Percentiles rank a stretch among this genome's conserved stretches.
Conservation (phyloP, 2,888 invertebrate species). For the Chrysomela aeneicollis region DNA sequence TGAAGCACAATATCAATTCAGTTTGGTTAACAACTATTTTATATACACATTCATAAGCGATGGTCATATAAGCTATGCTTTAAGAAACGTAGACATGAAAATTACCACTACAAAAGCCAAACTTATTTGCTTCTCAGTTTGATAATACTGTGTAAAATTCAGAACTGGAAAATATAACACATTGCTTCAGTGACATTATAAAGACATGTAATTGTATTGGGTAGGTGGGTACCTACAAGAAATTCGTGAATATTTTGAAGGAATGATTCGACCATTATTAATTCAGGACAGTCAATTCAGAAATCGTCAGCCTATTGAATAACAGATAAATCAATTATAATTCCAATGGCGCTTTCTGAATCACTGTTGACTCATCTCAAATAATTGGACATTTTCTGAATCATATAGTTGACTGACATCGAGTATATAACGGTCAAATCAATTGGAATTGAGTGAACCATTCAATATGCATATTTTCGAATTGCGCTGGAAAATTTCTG, state of each 20-base stretch:
- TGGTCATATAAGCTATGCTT: neutral
- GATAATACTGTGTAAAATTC: neutral
- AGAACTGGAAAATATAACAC: neutral
- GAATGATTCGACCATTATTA: too few species aligned
- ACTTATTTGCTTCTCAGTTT: neutral
- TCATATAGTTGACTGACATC: too few species aligned
- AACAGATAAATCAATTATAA: too few species aligned
- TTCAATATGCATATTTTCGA: neutral
- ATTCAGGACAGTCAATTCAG: too few species aligned
- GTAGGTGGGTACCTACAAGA: too few species aligned
- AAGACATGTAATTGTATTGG: too few species aligned
- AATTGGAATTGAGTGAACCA: neutral
- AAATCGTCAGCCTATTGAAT: too few species aligned
- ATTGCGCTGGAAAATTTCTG: constrained; percentile 17
- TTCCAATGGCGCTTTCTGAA: too few species aligned
- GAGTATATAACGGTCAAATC: neutral
- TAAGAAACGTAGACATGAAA: neutral
- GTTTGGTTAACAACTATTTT: constrained; percentile 43
- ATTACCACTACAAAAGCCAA: neutral
- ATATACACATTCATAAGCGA: constrained; percentile 46
- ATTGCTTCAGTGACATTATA: too few species aligned
- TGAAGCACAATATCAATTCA: constrained; percentile 48
- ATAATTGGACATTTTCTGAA: too few species aligned
- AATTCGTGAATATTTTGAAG: too few species aligned
- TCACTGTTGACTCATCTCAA: too few species aligned